Evolutionary conservation across 2,113 vertebrate species (phyloP), one percentile per base, ranked within the genome.

Genomic region (Sphyrna mokarran): DNA sequence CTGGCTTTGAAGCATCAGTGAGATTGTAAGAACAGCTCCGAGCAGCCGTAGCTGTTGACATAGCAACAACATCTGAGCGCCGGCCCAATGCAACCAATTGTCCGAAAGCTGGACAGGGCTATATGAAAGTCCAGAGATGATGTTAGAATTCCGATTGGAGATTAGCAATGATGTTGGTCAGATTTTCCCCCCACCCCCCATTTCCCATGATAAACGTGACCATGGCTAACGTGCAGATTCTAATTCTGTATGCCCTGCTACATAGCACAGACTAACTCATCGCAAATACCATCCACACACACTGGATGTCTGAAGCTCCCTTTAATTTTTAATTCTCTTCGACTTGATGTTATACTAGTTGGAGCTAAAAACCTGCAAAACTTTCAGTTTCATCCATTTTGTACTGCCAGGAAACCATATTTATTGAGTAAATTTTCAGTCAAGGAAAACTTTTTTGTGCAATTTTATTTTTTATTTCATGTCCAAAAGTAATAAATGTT

Each of bases 31-130:
- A 91, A 91, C 37, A 95, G 68, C 40, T 48, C 33, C 43, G 69
- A 54, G 3, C 94, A 95, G 23, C 69, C 69, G 69, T 72, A 95
- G 66, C 94, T 33, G 94, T 95, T 95, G 94, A 72, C 23, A 29
- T 95, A 72, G 69, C 69, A 95, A 95, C 94, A 43, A 22, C 37
- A 40, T 83, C 80, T 40, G 80, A 6, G 54, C 11, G 26, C 87
- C 87, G 61, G 48, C 54, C 94, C 69, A 54, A 72, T 72, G 10
- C 54, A 54, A 43, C 43, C 14, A 2, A 43, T 48, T 43, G 9
- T 95, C 23, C 54, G 68, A 95, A 54, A 54, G 94, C 94, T 95
- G 69, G 94, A 72, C 40, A 54, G 13, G 54, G 91, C 8, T 43
- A 66, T 69, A 43, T 69, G 33, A 37, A 40, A n/a, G 20, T 43